Conservation (phyloP, 2,888 invertebrate genomes). For the Pristionchus maxplancki region DNA sequence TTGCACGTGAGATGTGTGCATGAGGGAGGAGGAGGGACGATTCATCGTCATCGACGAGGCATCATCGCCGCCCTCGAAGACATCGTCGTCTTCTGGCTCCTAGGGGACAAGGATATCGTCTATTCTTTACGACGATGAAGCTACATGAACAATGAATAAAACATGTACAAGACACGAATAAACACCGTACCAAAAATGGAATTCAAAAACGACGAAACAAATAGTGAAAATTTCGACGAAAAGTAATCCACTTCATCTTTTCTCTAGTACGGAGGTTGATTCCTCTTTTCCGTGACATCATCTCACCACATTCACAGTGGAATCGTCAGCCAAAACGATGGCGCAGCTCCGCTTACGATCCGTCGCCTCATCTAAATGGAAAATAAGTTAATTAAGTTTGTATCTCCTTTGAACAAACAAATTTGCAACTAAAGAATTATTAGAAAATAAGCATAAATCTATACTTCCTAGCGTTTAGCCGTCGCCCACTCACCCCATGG, state of each 20-base stretch:
- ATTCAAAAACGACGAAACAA: no score
- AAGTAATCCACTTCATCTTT: neutral
- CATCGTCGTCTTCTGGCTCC: conserved; percentile 39
- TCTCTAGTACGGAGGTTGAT: neutral
- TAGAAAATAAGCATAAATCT: neutral
- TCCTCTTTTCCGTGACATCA: neutral
- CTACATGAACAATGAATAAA: neutral
- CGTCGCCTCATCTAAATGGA: conserved; percentile 9
- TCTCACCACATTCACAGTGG: conserved; percentile 31
- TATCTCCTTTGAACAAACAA: no score
- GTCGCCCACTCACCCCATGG: neutral
- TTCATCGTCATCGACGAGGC: neutral
- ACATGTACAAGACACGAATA: neutral
- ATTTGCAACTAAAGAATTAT: no score
- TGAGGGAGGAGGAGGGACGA: neutral
- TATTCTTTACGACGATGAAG: neutral
- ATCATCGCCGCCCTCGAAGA: neutral
- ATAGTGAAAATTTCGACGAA: neutral
- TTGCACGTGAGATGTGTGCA: neutral
- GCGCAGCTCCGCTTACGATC: conserved; percentile 34
- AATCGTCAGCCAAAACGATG: neutral
- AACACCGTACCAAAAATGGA: neutral
- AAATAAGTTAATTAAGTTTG: neutral
- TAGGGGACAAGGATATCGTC: neutral
- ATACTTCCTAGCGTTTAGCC: no score